Base-by-base conservation (phyloP, 64 coral and sea anemone genomes). In the Montipora foliosa region DNA sequence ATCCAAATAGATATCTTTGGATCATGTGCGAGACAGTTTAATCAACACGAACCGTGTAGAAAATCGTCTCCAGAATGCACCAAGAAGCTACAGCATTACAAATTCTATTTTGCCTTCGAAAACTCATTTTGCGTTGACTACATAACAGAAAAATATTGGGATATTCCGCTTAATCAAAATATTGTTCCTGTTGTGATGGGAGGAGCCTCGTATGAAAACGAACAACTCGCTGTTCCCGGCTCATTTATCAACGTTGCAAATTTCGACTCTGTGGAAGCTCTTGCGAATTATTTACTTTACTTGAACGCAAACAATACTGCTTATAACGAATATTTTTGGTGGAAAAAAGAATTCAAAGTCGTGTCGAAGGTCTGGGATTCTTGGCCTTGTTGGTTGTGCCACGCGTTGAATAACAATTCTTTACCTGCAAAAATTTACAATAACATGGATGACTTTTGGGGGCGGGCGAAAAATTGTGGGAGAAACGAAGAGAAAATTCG, bases 81-180 rank as follows among this genome's bases (percentile, higher is more conserved):
- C 16, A 57, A 62, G 11, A 75, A 37, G 48, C 46, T 95, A 51
- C 52, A 52, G 66, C 81, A 77, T 8, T 92, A 91, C 37, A 95
- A 95, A 76, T 95, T 95, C 9, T 73, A 75, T 61, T 66, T 95
- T 4, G 61, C 94, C 11, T 92, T 95, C 19, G 94, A 95, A 80
- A 95, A 95, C 49, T 67, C 79, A 9, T 75, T 77, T 49, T 95
- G 94, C 22, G n/a, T 49, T 2, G 94, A 95, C 58, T 95, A 95
- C 66, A 88, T 95, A 25, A 92, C 94, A 6, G 94, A 95, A 48
- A 95, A 95, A 83, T 95, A 95, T 53, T 95, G 94, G 94, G 59
- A 52, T 9, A 89, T 29, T 1, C 58, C 89, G 6, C 67, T 91
- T 19, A 55, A 88, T 5, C 83, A 87, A 49, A 44, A 81, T 62